Percentiles rank a stretch among this genome's conserved stretches.
phyloP scores from a whole-genome alignment of 2,113 vertebrate genomes.

The Festucalex cinctus region DNA sequence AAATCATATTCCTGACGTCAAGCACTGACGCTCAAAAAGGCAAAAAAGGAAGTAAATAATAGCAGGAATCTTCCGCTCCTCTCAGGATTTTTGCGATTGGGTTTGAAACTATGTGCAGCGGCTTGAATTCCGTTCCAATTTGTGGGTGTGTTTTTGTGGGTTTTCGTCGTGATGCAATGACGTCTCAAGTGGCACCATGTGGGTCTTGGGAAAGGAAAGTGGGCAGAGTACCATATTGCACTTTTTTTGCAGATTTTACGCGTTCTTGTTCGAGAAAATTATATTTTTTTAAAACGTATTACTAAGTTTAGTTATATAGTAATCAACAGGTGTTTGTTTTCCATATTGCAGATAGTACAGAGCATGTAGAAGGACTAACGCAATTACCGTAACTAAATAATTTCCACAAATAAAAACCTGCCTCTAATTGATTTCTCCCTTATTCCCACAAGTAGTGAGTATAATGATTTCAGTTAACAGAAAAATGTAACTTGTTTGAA shows the following conservation, averaged over 20 bases:
- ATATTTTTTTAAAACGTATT: neutral
- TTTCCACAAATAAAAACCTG: neutral
- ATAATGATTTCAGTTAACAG: neutral
- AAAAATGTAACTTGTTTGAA: neutral
- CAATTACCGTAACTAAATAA: neutral
- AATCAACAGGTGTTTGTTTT: too few species aligned
- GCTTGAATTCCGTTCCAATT: conserved; percentile 45
- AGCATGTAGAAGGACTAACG: neutral
- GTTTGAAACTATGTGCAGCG: conserved; percentile 48
- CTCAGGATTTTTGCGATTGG: conserved; percentile 28
- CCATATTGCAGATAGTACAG: too few species aligned
- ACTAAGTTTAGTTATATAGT: too few species aligned
- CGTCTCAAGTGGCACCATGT: conserved; percentile 45
- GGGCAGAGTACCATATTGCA: conserved; percentile 25
- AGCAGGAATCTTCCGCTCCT: conserved; percentile 12
- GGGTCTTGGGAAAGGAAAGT: conserved; percentile 13
- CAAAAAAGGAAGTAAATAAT: conserved; percentile 51
- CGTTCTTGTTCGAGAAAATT: neutral
- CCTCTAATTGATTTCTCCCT: too few species aligned
- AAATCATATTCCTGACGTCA: conserved; percentile 31
- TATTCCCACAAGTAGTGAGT: too few species aligned
- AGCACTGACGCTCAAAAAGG: conserved; percentile 56
- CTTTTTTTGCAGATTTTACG: too few species aligned
- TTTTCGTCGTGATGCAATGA: conserved; percentile 34
- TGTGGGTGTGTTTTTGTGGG: conserved; percentile 40